Evolutionary conservation across 2,888 invertebrate genomes (phyloP).

Genomic region (Slavum lentiscoides): DNA sequence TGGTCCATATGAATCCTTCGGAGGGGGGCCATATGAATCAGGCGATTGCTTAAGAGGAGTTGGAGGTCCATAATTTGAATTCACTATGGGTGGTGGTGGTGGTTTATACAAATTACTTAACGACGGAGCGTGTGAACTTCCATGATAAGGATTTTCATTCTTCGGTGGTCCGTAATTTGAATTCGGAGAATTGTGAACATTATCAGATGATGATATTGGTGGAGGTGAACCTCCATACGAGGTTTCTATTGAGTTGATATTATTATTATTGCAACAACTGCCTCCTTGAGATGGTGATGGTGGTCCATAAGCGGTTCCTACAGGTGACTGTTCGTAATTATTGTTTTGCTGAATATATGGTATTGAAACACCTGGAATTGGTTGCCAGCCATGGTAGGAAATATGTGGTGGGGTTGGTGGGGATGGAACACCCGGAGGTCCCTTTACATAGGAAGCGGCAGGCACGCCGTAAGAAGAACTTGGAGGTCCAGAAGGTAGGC

Average conservation of each 20-base stretch:
- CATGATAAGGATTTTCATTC: constrained; percentile 23
- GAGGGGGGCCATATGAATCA: constrained; percentile 57
- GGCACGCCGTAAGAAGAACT: constrained; percentile 63
- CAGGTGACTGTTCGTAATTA: constrained; percentile 60
- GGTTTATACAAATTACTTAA: constrained; percentile 42
- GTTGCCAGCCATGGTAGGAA: constrained; percentile 84
- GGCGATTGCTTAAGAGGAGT: constrained; percentile 59
- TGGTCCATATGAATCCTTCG: constrained; percentile 60
- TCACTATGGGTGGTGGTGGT: constrained; percentile 59
- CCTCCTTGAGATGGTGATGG: constrained; percentile 59
- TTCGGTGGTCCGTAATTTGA: constrained; percentile 9
- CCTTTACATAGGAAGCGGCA: constrained; percentile 20
- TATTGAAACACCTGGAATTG: constrained; percentile 65
- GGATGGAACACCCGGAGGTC: constrained; percentile 68
- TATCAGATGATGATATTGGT: constrained; percentile 56
- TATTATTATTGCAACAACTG: constrained; percentile 25
- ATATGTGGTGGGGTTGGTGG: constrained; percentile 76
- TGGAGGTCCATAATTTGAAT: constrained; percentile 61
- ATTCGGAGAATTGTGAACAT: not conserved
- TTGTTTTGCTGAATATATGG: constrained; percentile 31
- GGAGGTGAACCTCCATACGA: constrained; percentile 33
- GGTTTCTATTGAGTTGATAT: constrained; percentile 24
- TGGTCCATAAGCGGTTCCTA: constrained; percentile 56
- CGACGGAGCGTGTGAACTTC: constrained; percentile 12
- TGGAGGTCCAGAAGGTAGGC: constrained; percentile 62